phyloP scores from a whole-genome alignment of 2,888 invertebrate genomes.

The Cylindroiulus punctatus region DNA sequence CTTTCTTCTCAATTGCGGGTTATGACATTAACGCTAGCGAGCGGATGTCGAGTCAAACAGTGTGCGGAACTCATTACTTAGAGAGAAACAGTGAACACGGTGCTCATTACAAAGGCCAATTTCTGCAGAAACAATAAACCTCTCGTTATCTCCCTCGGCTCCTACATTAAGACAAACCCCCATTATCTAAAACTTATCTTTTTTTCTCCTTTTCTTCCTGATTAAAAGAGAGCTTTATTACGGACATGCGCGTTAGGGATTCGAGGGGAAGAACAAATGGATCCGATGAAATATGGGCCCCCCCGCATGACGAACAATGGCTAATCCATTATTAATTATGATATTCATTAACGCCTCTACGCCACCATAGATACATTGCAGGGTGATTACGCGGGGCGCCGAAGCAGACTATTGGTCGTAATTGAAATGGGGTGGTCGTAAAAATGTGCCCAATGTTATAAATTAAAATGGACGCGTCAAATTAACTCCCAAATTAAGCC shows the following conservation, averaged over 20 bases:
- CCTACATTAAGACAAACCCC: constrained; percentile 52
- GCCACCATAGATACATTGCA: no score
- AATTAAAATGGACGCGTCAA: no score
- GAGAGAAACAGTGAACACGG: constrained; percentile 47
- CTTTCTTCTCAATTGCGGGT: constrained; percentile 53
- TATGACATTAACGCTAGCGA: constrained; percentile 51
- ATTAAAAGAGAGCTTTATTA: constrained; percentile 17
- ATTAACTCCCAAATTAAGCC: no score
- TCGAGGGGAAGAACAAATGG: background rate
- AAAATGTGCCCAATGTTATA: no score
- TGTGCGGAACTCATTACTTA: constrained; percentile 56
- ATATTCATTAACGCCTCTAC: background rate
- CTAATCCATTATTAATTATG: background rate
- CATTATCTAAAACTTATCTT: constrained; percentile 50
- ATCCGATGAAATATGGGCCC: background rate
- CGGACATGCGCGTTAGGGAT: background rate
- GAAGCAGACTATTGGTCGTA: no score
- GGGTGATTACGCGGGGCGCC: no score
- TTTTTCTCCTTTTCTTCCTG: constrained; percentile 44
- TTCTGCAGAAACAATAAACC: constrained; percentile 56
- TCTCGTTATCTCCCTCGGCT: constrained; percentile 53
- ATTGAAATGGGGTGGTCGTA: no score
- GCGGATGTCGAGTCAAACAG: constrained; percentile 55
- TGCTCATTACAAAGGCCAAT: constrained; percentile 55
- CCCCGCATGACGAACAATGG: background rate